phyloP scores from a whole-genome alignment of 2,797 vertebrate species.

The Sus cebifrons region DNA sequence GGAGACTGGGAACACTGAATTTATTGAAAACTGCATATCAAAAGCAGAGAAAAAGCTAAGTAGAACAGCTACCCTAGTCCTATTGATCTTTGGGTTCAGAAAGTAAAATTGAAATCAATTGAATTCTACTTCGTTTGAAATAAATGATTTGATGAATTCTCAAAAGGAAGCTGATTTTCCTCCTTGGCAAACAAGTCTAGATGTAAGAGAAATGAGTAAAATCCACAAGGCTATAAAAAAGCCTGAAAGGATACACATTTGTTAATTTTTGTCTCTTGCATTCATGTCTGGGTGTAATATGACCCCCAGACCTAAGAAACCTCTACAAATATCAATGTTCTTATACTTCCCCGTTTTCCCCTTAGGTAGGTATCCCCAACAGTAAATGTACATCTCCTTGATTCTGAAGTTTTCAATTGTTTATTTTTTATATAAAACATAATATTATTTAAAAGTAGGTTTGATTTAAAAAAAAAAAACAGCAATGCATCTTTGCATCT shows the following conservation, averaged over 20 bases:
- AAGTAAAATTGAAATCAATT: constrained; percentile 2
- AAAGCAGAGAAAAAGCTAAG: background rate
- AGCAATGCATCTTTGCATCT: background rate
- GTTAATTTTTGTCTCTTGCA: background rate
- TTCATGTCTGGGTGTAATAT: background rate
- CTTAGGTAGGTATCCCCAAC: background rate
- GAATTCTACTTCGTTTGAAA: constrained; percentile 31
- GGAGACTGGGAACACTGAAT: background rate
- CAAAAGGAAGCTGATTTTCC: background rate
- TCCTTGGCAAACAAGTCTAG: background rate
- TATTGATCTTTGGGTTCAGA: background rate
- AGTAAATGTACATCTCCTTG: constrained; percentile 32
- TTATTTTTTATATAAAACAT: constrained; percentile 61
- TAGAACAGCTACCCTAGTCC: background rate
- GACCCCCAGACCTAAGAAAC: background rate
- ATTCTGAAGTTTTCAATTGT: constrained; percentile 24
- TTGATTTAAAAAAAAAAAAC: background rate
- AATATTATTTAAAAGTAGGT: constrained; percentile 65
- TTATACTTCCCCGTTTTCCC: background rate
- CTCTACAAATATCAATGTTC: background rate
- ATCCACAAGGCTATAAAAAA: background rate
- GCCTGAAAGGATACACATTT: background rate
- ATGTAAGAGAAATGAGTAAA: background rate
- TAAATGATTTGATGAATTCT: background rate
- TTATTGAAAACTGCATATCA: background rate